Conservation (phyloP, 2,888 invertebrate genomes). For the Drosophila longiperda region DNA sequence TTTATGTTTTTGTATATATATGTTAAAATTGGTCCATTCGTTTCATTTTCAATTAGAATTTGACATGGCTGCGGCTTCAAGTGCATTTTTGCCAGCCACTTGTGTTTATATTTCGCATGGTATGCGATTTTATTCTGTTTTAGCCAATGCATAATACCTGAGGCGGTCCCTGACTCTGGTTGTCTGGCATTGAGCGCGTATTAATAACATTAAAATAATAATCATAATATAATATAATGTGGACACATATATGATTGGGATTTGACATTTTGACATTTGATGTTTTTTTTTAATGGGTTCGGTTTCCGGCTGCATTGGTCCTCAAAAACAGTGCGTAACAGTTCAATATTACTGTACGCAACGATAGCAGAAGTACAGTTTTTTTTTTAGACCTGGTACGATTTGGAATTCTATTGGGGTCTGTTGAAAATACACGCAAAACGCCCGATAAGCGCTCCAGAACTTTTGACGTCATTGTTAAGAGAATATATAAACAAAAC, state of each 20-base stretch:
- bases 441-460: slow-evolving; percentile 37
- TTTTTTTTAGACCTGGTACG: slow-evolving; percentile 47
- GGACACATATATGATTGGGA: slow-evolving; percentile 52
- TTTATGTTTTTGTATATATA: slow-evolving; percentile 63
- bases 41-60: slow-evolving; percentile 60
- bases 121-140: slow-evolving; percentile 36
- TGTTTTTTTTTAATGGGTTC: slow-evolving; percentile 40
- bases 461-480: slow-evolving; percentile 60
- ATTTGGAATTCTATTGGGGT: slow-evolving; percentile 5
- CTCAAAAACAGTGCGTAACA: background rate
- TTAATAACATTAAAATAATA: slow-evolving; percentile 44
- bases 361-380: slow-evolving; percentile 30
- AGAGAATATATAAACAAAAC: background rate
- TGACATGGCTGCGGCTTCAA: slow-evolving; percentile 47
- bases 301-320: slow-evolving; percentile 28
- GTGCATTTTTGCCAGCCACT: slow-evolving; percentile 46
- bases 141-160: slow-evolving; percentile 51
- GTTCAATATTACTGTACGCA: slow-evolving; percentile 23
- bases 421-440: slow-evolving; percentile 15
- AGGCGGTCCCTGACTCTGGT: slow-evolving; percentile 7
- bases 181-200: slow-evolving; percentile 57
- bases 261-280: slow-evolving; percentile 69
- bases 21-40: slow-evolving; percentile 49
- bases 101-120: slow-evolving; percentile 14
- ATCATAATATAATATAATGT: slow-evolving; percentile 38